Conservation (phyloP, 1,140 invertebrate genomes). For the Plectus sambesii region DNA sequence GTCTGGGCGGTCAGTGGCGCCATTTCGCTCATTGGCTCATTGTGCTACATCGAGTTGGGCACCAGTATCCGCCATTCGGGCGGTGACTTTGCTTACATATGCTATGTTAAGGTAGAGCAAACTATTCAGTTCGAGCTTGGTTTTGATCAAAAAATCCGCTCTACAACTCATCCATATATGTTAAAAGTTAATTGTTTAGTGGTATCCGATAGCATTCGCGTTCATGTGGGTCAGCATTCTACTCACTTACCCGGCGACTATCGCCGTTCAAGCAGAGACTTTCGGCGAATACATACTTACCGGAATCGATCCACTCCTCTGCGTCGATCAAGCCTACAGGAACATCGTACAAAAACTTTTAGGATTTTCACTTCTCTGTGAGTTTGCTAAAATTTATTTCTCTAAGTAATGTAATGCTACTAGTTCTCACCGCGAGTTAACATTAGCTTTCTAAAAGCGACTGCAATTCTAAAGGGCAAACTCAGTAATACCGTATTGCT, state of each 20-base stretch:
- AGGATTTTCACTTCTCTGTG: conserved; percentile 41
- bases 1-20: conserved; percentile 32
- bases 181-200: not conserved
- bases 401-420: no score
- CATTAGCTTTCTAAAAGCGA: no score
- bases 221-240: conserved; percentile 35
- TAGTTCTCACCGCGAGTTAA: no score
- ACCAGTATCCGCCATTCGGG: conserved; percentile 29
- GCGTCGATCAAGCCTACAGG: conserved; percentile 21
- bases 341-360: conserved; percentile 37
- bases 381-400: no score
- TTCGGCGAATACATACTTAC: conserved; percentile 31
- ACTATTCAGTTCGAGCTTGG: conserved; percentile 19
- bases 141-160: conserved; percentile 14
- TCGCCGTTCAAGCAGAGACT: conserved; percentile 38
- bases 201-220: conserved; percentile 36
- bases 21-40: conserved; percentile 39
- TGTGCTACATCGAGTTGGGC: conserved; percentile 38
- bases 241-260: conserved; percentile 34
- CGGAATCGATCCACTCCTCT: conserved; percentile 28
- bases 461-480: no score
- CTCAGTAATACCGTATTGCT: no score
- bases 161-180: conserved; percentile 5
- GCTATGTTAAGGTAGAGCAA: conserved; percentile 32
- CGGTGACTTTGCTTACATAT: conserved; percentile 40